Conservation (phyloP, 2,113 vertebrate genomes). For the Micronisus gabar region DNA sequence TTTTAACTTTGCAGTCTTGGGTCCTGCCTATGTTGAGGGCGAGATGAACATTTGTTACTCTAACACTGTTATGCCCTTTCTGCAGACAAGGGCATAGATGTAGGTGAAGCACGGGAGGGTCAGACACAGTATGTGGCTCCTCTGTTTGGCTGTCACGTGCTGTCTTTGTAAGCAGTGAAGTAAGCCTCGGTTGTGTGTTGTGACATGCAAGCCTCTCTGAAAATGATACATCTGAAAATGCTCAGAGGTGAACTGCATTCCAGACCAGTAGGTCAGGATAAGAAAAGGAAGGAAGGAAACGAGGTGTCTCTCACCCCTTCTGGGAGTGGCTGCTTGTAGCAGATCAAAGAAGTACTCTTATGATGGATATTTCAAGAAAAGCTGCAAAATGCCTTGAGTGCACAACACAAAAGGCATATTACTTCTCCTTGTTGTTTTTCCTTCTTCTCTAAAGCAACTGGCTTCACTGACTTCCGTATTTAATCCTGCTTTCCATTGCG, state of each 20-base stretch:
- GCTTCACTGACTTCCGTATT: background rate
- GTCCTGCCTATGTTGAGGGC: background rate
- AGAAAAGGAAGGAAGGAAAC: constrained; percentile 62
- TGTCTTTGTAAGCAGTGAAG: background rate
- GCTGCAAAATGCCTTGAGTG: constrained; percentile 24
- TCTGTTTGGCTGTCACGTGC: background rate
- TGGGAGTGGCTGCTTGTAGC: constrained; percentile 34
- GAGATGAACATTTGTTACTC: background rate
- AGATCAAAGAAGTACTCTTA: background rate
- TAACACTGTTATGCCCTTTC: background rate
- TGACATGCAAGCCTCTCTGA: constrained; percentile 22
- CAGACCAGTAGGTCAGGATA: background rate
- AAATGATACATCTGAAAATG: constrained; percentile 45
- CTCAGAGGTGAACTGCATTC: constrained; percentile 53
- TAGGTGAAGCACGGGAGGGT: background rate
- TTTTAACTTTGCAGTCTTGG: background rate
- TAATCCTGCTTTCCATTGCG: background rate
- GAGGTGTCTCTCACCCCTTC: constrained; percentile 40
- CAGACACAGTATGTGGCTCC: background rate
- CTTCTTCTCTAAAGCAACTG: background rate
- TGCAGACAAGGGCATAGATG: fast-evolving
- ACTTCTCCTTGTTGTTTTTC: background rate
- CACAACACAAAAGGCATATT: background rate
- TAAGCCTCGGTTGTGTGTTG: background rate
- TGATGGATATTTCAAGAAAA: constrained; percentile 20